These are phyloP conservation scores for Escarpia spicata DNA, from an alignment of 2,888 invertebrate species.

Conservation along the genomic window DNA sequence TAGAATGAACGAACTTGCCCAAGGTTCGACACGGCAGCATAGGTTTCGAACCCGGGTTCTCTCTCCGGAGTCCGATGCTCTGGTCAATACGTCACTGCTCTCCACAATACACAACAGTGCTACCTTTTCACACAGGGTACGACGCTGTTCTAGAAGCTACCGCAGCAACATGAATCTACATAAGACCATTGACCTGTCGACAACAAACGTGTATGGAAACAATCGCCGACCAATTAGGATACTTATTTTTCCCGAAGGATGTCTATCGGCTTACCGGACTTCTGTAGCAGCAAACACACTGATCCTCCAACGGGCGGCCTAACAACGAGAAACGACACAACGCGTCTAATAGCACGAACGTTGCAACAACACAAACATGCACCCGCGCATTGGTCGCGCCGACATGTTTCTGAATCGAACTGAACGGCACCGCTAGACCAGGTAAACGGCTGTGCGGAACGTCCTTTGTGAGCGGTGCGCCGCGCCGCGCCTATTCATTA, in stretches of 20 bases:
- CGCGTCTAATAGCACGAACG: not conserved
- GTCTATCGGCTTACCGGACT: not conserved
- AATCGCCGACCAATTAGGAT: not conserved
- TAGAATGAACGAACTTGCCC: too few relatives aligned
- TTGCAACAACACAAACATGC: not conserved
- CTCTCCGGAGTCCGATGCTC: too few relatives aligned
- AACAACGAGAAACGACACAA: not conserved
- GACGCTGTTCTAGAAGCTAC: too few relatives aligned
- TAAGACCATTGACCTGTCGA: not conserved
- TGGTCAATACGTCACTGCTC: too few relatives aligned
- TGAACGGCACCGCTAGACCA: not conserved
- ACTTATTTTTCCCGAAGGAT: not conserved
- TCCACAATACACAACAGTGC: not conserved
- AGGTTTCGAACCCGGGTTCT: too few relatives aligned
- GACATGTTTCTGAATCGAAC: not conserved
- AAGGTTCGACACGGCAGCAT: too few relatives aligned
- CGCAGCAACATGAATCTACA: not conserved
- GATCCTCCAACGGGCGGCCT: not conserved
- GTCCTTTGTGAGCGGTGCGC: not conserved
- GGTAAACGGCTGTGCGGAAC: not conserved
- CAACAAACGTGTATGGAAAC: not conserved
- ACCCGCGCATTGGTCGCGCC: not conserved
- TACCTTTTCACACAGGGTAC: not conserved
- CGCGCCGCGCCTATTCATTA: not conserved
- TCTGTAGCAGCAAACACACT: not conserved